Conservation (phyloP, 1,140 invertebrate species). For the Drosophila yakuba region DNA sequence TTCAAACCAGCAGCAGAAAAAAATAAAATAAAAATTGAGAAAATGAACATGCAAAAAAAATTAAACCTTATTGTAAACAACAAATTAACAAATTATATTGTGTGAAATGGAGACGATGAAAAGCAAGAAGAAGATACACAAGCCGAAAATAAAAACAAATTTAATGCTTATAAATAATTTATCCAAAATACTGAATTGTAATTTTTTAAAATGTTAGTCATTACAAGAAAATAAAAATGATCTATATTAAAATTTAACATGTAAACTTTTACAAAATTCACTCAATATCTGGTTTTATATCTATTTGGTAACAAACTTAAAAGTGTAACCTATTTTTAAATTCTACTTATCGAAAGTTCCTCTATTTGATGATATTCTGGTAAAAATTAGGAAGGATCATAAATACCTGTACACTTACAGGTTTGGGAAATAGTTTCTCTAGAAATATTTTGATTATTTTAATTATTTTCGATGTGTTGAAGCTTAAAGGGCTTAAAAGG, state of each 20-base stretch:
- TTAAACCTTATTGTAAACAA: constrained; percentile 73
- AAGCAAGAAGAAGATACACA: constrained; percentile 55
- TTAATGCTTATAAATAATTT: constrained; percentile 80
- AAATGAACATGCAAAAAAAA: constrained; percentile 81
- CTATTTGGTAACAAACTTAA: no score
- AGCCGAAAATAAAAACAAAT: constrained; percentile 57
- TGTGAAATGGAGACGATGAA: constrained; percentile 41
- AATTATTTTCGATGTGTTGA: no score
- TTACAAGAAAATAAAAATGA: constrained; percentile 80
- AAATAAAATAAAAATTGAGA: constrained; percentile 68
- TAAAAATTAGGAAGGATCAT: no score
- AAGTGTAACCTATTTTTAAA: no score
- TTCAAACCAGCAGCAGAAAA: constrained; percentile 44
- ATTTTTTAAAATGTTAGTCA: constrained; percentile 84
- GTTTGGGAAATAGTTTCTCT: no score
- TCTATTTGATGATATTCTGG: no score
- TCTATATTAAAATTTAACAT: constrained; percentile 66
- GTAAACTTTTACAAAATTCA: no score
- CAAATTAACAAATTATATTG: constrained; percentile 72
- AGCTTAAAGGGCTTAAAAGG: no score
- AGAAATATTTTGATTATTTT: no score
- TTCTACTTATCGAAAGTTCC: no score
- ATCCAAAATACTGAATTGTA: constrained; percentile 82
- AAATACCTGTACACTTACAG: no score
- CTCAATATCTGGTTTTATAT: no score